phyloP scores from a whole-genome alignment of 2,888 invertebrate species.

The Anoplius nigerrimus region DNA sequence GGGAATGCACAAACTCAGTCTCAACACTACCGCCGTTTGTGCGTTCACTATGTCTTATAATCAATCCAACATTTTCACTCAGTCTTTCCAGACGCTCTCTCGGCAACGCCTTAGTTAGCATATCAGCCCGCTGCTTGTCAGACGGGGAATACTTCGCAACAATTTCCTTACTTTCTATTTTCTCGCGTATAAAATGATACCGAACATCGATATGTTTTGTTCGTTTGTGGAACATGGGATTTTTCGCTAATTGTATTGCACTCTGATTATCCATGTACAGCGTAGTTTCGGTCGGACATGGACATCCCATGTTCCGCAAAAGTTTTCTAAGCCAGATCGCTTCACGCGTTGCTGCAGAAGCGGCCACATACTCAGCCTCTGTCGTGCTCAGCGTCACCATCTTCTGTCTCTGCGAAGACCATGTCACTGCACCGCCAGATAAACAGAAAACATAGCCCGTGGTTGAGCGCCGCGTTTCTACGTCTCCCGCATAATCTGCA shows the following conservation, averaged over 20 bases:
- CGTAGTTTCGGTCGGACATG: neutral
- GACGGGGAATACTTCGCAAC: neutral
- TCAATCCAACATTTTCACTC: neutral
- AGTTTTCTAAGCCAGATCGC: constrained; percentile 6
- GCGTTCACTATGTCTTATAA: neutral
- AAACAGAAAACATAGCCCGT: constrained; percentile 11
- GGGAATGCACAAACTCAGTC: too few relatives aligned
- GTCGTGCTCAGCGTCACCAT: constrained; percentile 13
- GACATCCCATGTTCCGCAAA: neutral
- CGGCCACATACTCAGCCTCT: constrained; percentile 17
- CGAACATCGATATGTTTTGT: constrained; percentile 3
- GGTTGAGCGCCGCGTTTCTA: constrained; percentile 17
- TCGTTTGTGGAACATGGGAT: neutral
- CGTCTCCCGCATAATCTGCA: constrained; percentile 22
- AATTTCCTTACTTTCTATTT: neutral
- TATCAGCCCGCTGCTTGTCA: neutral
- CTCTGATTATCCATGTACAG: neutral
- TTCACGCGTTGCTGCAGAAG: neutral
- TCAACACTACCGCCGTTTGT: too few relatives aligned
- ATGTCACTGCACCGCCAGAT: constrained; percentile 4
- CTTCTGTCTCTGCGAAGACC: constrained; percentile 12
- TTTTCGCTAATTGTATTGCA: constrained; percentile 4
- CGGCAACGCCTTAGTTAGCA: neutral
- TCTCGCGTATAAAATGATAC: constrained; percentile 2
- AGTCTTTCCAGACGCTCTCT: neutral